Percentiles rank a stretch among this genome's conserved stretches.
phyloP scores from a whole-genome alignment of 2,797 vertebrate species.

The Phataginus tetradactyla region DNA sequence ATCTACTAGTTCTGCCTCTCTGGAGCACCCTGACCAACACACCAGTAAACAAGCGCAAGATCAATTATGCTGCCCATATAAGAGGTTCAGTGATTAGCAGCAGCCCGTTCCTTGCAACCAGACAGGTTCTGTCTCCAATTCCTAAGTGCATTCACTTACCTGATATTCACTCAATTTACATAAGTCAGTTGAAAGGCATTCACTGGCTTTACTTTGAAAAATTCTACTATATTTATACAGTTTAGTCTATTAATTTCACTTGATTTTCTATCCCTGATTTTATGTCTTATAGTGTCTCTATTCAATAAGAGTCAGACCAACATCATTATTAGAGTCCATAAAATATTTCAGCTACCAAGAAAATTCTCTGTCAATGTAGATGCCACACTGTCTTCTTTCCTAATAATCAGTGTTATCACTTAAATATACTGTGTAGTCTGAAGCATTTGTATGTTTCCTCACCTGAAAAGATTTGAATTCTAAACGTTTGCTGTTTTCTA shows the following conservation, averaged over 20 bases:
- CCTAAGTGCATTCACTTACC: not conserved
- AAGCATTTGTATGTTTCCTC: conserved; percentile 75
- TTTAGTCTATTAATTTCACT: conserved; percentile 2
- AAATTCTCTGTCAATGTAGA: conserved; percentile 67
- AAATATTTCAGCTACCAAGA: conserved; percentile 72
- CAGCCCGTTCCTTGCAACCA: not conserved
- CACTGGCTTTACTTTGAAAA: not conserved
- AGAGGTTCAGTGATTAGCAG: not conserved
- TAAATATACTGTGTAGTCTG: conserved; percentile 81
- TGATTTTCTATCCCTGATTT: conserved; percentile 46
- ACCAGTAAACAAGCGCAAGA: not conserved
- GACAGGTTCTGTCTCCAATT: not conserved
- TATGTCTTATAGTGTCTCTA: conserved; percentile 29
- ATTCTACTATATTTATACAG: not conserved
- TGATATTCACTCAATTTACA: not conserved
- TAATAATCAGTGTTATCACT: conserved; percentile 82
- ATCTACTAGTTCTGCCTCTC: conserved; percentile 22
- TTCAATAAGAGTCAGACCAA: conserved; percentile 51
- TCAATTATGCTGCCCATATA: not conserved
- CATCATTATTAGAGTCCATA: conserved; percentile 58
- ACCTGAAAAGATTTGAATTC: conserved; percentile 81
- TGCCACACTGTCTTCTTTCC: conserved; percentile 46
- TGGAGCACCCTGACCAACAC: not conserved
- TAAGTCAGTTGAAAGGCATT: not conserved
- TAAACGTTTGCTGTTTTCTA: conserved; percentile 80